Conservation (phyloP, 2,888 invertebrate genomes). For the Plagodis pulveraria region DNA sequence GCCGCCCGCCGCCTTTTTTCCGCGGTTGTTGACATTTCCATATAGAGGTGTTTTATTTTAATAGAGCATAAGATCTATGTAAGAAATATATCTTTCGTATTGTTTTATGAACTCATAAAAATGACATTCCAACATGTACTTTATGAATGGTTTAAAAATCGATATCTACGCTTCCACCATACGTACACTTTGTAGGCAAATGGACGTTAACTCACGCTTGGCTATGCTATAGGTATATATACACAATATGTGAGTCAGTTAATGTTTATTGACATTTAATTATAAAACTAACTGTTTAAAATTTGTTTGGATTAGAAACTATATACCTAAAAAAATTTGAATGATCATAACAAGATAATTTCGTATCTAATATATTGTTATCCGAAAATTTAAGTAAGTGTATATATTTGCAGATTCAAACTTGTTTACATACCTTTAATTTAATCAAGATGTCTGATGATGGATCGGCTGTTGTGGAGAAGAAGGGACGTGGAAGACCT, state of each 20-base stretch:
- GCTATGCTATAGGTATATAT: too few species aligned
- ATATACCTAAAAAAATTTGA: not conserved
- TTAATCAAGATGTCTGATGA: constrained; percentile 79
- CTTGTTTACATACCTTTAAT: constrained; percentile 44
- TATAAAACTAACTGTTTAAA: too few species aligned
- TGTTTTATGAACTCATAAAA: too few species aligned
- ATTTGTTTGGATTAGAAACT: not conserved
- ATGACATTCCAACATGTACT: too few species aligned
- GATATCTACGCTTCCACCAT: too few species aligned
- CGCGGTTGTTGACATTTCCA: constrained; percentile 57
- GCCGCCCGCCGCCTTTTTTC: constrained; percentile 39
- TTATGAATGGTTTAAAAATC: too few species aligned
- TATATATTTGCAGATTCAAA: constrained; percentile 50
- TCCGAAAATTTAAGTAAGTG: not conserved
- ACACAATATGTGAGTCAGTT: too few species aligned
- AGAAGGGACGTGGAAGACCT: constrained; percentile 82
- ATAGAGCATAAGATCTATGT: too few species aligned
- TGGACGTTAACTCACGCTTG: too few species aligned
- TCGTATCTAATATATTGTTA: not conserved
- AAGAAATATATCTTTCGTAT: too few species aligned
- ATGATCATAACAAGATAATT: too few species aligned
- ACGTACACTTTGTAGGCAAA: not conserved
- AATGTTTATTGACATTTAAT: too few species aligned
- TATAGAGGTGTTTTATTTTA: not conserved
- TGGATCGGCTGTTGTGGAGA: constrained; percentile 80